Evolutionary conservation across 2,113 vertebrate genomes (phyloP), one percentile per base, ranked within the genome.

Genomic region (Leptosomus discolor): DNA sequence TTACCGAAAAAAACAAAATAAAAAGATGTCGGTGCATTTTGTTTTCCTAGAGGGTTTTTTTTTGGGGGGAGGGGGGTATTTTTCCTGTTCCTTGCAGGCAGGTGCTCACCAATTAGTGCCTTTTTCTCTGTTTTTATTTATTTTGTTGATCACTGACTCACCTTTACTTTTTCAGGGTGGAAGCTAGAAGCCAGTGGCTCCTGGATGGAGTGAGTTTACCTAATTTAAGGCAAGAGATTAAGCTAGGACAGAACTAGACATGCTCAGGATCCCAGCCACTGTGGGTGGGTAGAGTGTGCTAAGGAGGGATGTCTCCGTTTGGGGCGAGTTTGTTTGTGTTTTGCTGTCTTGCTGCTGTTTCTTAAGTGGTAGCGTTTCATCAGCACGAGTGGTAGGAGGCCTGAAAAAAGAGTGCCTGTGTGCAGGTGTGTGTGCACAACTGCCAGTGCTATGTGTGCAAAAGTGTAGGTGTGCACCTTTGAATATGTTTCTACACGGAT

Each of bases 21-120:
- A 99, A 99, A 99, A 99, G 99, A 99, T 99, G 99, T 99, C 97
- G 98, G 99, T 98, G 99, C 99, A 99, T 99, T 99, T 99, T 99
- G 99, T 99, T 99, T 98, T 99, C 97, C 97, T 98, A 97, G 97
- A 98, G 98, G 98, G 98, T 98, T 99, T 98, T 98, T 98, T 98
- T 98, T 98, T 56, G 8, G n/a, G 37, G 24, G 53, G 61, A 5
- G 45, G 26, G n/a, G 15, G 86, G 67, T 90, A 88, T 96, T 96
- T 95, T 96, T 97, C 95, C 95, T 7, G 29, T 93, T 94, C 90
- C 84, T 97, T 97, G 78, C 86, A 95, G 97, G 95, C 97, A 98
- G 97, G 97, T 98, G 93, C 85, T 96, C 45, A 63, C 95, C 95
- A 97, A 93, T 97, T 97, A 97, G 87, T 91, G 94, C 65, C 36